A percentile compares a stretch with the other conserved stretches of the same genome.
These are phyloP conservation scores for Tetragonula clypearis DNA, from an alignment of 1,140 invertebrate genomes.

Conservation along the genomic window DNA sequence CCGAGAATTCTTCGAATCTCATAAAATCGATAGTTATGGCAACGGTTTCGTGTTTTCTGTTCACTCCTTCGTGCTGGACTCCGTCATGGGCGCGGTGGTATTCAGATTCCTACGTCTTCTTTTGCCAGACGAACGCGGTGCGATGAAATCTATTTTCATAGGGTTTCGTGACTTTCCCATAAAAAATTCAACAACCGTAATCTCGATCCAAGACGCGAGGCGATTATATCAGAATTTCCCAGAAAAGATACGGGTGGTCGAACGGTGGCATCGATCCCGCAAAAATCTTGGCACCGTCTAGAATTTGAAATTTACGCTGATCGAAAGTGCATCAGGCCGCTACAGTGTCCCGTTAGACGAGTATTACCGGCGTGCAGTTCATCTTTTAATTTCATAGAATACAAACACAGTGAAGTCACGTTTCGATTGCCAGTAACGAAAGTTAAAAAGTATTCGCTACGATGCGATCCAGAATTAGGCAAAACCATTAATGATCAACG, in stretches of 20 bases:
- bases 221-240: not conserved
- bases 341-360: conserved; percentile 11
- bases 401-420: not conserved
- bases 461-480: too few relatives aligned
- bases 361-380: not conserved
- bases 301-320: conserved; percentile 20
- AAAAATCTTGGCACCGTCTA: not conserved
- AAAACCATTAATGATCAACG: too few relatives aligned
- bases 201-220: not conserved
- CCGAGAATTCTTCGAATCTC: conserved; percentile 45
- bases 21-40: conserved; percentile 38
- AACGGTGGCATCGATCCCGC: not conserved
- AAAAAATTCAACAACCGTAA: not conserved
- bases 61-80: not conserved
- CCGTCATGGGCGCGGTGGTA: conserved; percentile 1
- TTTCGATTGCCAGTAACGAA: not conserved
- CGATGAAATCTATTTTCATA: not conserved
- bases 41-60: not conserved
- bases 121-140: not conserved
- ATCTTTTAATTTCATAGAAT: conserved; percentile 21
- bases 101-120: not conserved
- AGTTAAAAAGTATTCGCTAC: not conserved
- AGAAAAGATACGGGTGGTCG: not conserved
- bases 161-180: too few relatives aligned
- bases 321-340: not conserved